A percentile compares a stretch with the other conserved stretches of the same genome.
These are phyloP conservation scores for Xanthia icteritia DNA, from an alignment of 2,888 invertebrate genomes.

Conservation along the genomic window DNA sequence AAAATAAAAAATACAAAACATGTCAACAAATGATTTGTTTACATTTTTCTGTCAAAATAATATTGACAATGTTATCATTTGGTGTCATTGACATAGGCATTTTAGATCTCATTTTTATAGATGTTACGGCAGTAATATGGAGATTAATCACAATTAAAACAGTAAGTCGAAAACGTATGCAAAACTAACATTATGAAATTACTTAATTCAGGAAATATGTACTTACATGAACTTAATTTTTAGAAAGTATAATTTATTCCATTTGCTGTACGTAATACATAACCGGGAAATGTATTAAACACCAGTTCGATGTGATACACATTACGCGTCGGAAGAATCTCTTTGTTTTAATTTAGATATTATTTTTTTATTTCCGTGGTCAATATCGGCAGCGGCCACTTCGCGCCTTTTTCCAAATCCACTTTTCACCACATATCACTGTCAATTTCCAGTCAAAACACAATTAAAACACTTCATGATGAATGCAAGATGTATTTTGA, in stretches of 20 bases:
- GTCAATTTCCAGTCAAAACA: constrained; percentile 49
- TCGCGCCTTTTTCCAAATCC: constrained; percentile 87
- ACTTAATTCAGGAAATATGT: constrained; percentile 49
- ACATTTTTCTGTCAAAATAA: constrained; percentile 66
- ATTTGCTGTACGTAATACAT: constrained; percentile 69
- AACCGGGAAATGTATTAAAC: constrained; percentile 67
- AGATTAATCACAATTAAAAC: neutral
- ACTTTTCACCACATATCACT: constrained; percentile 72
- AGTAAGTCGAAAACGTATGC: constrained; percentile 12
- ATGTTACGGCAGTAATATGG: neutral
- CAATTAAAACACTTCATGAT: constrained; percentile 56
- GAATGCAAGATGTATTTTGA: constrained; percentile 56
- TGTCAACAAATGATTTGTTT: constrained; percentile 62
- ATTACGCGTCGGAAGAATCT: constrained; percentile 57
- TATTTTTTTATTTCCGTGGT: constrained; percentile 71
- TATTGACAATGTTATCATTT: constrained; percentile 36
- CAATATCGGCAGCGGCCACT: constrained; percentile 74
- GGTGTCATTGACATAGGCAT: constrained; percentile 27
- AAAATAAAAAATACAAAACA: constrained; percentile 28
- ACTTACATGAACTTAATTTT: constrained; percentile 86
- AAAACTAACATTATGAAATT: constrained; percentile 39
- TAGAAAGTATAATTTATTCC: constrained; percentile 76
- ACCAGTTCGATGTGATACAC: constrained; percentile 56
- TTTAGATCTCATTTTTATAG: neutral
- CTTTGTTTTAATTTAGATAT: constrained; percentile 75